phyloP scores from a whole-genome alignment of 2,797 vertebrate species.

The Alexandromys oeconomus region DNA sequence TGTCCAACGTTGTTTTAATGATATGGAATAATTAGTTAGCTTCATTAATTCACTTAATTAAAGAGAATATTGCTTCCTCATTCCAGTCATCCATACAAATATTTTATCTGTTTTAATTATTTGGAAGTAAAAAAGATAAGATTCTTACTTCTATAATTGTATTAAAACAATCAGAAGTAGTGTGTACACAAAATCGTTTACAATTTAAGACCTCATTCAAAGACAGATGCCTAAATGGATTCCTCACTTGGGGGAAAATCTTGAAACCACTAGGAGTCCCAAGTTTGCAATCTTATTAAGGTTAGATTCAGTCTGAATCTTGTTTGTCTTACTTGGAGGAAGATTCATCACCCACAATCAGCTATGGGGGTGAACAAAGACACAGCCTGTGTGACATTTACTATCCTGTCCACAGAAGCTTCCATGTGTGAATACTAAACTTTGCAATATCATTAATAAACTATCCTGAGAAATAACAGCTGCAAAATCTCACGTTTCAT shows the following conservation, averaged over 20 bases:
- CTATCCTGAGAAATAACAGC: neutral
- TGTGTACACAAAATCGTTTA: neutral
- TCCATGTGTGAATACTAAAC: neutral
- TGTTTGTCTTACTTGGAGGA: neutral
- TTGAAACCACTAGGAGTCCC: neutral
- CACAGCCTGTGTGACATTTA: neutral
- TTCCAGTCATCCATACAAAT: neutral
- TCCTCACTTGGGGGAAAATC: constrained; percentile 41
- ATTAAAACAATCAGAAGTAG: constrained; percentile 34
- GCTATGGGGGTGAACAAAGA: neutral
- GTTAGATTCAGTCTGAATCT: constrained; percentile 23
- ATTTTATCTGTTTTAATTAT: constrained; percentile 9
- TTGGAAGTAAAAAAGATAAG: constrained; percentile 17
- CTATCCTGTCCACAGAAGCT: neutral
- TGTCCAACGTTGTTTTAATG: neutral
- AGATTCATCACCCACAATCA: neutral
- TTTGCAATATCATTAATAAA: neutral
- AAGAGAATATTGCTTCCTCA: constrained; percentile 5
- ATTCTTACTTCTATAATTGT: constrained; percentile 11
- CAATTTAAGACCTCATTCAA: neutral
- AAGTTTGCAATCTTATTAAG: constrained; percentile 50
- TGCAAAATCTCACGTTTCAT: neutral
- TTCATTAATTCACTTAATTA: neutral
- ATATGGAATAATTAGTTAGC: neutral
- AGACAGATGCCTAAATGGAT: constrained; percentile 1